These are phyloP conservation scores for Hystrix cristata DNA, from an alignment of 2,113 vertebrate genomes.

Conservation along the genomic window DNA sequence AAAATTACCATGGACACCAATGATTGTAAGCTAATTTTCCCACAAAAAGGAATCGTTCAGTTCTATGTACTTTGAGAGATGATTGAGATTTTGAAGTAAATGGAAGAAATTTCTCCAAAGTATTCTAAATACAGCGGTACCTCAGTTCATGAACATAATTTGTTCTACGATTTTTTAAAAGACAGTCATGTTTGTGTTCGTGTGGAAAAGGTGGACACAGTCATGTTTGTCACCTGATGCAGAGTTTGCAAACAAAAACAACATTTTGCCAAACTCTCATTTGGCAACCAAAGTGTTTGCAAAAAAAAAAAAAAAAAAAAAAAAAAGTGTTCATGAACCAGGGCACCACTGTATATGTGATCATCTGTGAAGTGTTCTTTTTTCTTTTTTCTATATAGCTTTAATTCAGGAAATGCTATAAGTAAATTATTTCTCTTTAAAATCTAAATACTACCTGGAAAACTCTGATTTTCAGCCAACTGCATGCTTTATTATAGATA, in stretches of 20 bases:
- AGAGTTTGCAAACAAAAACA: neutral
- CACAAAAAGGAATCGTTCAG: neutral
- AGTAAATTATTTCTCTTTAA: neutral
- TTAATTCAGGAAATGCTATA: neutral
- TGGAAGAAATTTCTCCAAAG: neutral
- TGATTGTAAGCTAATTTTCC: slow-evolving; percentile 28
- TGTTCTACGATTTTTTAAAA: neutral
- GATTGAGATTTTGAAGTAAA: neutral
- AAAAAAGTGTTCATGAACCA: neutral
- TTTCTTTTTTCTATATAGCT: neutral
- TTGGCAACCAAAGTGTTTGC: neutral
- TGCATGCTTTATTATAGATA: neutral
- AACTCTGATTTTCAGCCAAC: neutral
- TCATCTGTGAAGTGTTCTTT: no score
- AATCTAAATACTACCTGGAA: neutral
- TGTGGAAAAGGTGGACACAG: neutral
- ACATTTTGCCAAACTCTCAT: neutral
- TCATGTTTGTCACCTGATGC: neutral
- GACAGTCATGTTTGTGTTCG: neutral
- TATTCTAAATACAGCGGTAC: neutral
- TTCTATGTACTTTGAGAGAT: neutral
- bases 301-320: neutral
- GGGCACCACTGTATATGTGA: neutral
- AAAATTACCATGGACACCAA: neutral
- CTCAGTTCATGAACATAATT: neutral